These are phyloP conservation scores for Marronus borbonicus DNA, from an alignment of 2,888 invertebrate species.

Conservation along the genomic window DNA sequence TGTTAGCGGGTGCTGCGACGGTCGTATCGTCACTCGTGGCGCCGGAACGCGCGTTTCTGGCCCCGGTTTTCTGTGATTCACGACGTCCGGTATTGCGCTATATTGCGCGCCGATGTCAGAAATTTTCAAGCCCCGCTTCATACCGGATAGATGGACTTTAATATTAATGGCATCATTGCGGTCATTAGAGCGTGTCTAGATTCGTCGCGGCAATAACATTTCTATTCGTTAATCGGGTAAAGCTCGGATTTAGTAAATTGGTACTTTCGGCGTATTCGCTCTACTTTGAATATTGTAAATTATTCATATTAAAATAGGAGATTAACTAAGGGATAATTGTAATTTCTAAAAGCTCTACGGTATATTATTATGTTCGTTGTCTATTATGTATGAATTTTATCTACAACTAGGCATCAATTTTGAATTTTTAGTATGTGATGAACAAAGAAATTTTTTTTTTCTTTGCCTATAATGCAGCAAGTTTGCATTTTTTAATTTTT, in stretches of 20 bases:
- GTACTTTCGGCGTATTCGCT: not conserved
- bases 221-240: constrained; percentile 1
- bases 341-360: too few relatives aligned
- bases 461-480: too few relatives aligned
- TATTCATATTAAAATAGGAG: too few relatives aligned
- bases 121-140: constrained; percentile 30
- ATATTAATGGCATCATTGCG: constrained; percentile 31
- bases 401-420: too few relatives aligned
- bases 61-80: constrained; percentile 57
- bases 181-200: constrained; percentile 8
- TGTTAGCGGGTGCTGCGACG: constrained; percentile 49
- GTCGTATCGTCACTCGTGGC: constrained; percentile 40
- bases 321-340: too few relatives aligned
- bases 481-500: too few relatives aligned
- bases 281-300: too few relatives aligned
- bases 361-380: too few relatives aligned
- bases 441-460: too few relatives aligned
- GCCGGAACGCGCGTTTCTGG: constrained; percentile 53
- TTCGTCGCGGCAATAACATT: constrained; percentile 12
- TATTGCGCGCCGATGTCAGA: constrained; percentile 24
- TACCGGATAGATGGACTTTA: constrained; percentile 33
- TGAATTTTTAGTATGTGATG: too few relatives aligned
- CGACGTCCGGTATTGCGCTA: constrained; percentile 50
- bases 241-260: not conserved
- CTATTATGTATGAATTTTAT: too few relatives aligned